These are phyloP conservation scores for Xenopus laevis DNA, from an alignment of 2,113 vertebrate species.

Conservation along the genomic window DNA sequence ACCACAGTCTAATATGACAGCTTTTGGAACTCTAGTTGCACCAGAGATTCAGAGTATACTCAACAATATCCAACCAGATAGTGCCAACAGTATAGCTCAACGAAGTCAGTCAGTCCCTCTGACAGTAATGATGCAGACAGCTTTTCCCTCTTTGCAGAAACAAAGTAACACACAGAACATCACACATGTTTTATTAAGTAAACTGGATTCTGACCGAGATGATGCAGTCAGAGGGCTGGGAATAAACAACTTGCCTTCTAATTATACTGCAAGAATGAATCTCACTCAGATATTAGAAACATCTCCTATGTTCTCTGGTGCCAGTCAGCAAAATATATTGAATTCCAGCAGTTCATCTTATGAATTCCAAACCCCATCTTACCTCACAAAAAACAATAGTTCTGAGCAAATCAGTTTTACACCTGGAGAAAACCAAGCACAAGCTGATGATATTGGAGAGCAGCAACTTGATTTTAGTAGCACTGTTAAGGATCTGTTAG, in stretches of 20 bases:
- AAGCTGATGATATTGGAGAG: conserved; percentile 74
- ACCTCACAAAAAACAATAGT: conserved; percentile 83
- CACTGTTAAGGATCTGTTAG: conserved; percentile 85
- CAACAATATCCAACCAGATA: conserved; percentile 72
- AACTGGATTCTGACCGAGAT: conserved; percentile 85
- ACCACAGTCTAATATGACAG: conserved; percentile 73
- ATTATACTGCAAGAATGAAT: conserved; percentile 96
- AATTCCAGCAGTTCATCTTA: conserved; percentile 78
- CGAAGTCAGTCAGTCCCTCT: conserved; percentile 94
- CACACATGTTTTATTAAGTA: conserved; percentile 84
- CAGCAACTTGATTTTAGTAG: conserved; percentile 84
- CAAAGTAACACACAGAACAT: conserved; percentile 83
- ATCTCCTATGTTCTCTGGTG: conserved; percentile 70
- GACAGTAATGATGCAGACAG: conserved; percentile 97
- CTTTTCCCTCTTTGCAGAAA: conserved; percentile 76
- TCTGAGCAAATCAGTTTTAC: conserved; percentile 79
- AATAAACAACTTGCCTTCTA: conserved; percentile 85
- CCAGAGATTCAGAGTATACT: conserved; percentile 84
- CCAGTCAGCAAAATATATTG: conserved; percentile 76
- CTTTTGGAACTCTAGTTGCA: conserved; percentile 82
- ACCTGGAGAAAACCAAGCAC: conserved; percentile 79
- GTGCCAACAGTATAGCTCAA: conserved; percentile 84
- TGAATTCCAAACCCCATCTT: conserved; percentile 84
- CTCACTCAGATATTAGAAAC: conserved; percentile 96
- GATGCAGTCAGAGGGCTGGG: conserved; percentile 83